Conservation (phyloP, 2,888 invertebrate species). For the Psylliodes chrysocephalus region DNA sequence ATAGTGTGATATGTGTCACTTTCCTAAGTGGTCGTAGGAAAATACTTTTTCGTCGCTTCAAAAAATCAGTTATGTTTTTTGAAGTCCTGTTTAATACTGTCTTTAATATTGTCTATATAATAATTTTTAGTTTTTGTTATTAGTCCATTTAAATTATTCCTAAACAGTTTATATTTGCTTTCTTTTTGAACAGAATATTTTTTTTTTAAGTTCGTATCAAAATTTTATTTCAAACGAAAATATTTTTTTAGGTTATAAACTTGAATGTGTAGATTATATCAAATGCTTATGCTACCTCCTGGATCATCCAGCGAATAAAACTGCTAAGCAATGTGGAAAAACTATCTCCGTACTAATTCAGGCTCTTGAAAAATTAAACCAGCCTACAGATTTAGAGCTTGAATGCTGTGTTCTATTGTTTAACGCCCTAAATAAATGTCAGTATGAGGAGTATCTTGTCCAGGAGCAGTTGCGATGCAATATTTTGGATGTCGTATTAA, state of each 20-base stretch:
- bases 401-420: conserved; percentile 57
- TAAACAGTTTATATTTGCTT: too few species aligned
- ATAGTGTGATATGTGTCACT: too few species aligned
- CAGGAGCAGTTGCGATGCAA: conserved; percentile 53
- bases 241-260: conserved; percentile 46
- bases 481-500: conserved; percentile 53
- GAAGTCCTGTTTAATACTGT: too few species aligned
- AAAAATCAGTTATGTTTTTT: too few species aligned
- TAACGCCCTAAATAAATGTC: conserved; percentile 56
- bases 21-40: too few species aligned
- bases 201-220: too few species aligned
- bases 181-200: too few species aligned
- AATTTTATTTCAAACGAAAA: not conserved
- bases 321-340: conserved; percentile 49
- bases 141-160: too few species aligned
- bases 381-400: conserved; percentile 49
- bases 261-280: conserved; percentile 54
- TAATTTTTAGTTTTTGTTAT: too few species aligned
- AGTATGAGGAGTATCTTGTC: conserved; percentile 54
- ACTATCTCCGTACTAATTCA: conserved; percentile 53
- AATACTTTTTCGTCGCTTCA: too few species aligned
- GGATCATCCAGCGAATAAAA: conserved; percentile 55
- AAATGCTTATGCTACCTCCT: conserved; percentile 57
- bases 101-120: too few species aligned
- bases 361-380: conserved; percentile 51